A percentile compares a stretch with the other conserved stretches of the same genome.
These are phyloP conservation scores for Meteorus cinctellus DNA, from an alignment of 2,888 invertebrate species.

Conservation along the genomic window DNA sequence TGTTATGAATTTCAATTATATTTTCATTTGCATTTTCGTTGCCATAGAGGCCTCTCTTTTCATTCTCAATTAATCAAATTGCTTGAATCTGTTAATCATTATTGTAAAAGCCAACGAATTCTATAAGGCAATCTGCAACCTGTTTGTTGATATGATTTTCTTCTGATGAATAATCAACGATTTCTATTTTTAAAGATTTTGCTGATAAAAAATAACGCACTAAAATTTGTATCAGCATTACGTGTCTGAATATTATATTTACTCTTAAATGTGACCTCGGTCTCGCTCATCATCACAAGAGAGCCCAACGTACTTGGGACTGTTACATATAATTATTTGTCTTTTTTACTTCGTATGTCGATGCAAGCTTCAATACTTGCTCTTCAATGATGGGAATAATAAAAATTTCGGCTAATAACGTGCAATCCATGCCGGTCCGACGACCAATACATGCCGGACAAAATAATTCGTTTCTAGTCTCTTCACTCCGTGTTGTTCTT, in stretches of 20 bases:
- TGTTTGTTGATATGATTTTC: constrained; percentile 33
- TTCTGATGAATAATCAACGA: constrained; percentile 14
- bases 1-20: constrained; percentile 14
- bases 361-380: constrained; percentile 19
- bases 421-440: not conserved
- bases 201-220: constrained; percentile 21
- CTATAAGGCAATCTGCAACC: constrained; percentile 22
- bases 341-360: not conserved
- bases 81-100: constrained; percentile 31
- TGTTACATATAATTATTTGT: not conserved
- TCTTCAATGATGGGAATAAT: not conserved
- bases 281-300: not conserved
- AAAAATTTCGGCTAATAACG: not conserved
- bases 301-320: not conserved
- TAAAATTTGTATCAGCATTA: constrained; percentile 15
- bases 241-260: constrained; percentile 8
- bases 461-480: not conserved
- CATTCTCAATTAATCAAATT: not conserved
- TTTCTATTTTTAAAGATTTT: not conserved
- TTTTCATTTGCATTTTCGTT: constrained; percentile 36
- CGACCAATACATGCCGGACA: not conserved
- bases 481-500: not conserved
- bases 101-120: constrained; percentile 19
- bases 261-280: not conserved
- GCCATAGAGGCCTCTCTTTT: constrained; percentile 45